Evolutionary conservation across 1,140 invertebrate species (phyloP), one percentile per base, ranked within the genome.

Genomic region (Kradibia gibbosae): DNA sequence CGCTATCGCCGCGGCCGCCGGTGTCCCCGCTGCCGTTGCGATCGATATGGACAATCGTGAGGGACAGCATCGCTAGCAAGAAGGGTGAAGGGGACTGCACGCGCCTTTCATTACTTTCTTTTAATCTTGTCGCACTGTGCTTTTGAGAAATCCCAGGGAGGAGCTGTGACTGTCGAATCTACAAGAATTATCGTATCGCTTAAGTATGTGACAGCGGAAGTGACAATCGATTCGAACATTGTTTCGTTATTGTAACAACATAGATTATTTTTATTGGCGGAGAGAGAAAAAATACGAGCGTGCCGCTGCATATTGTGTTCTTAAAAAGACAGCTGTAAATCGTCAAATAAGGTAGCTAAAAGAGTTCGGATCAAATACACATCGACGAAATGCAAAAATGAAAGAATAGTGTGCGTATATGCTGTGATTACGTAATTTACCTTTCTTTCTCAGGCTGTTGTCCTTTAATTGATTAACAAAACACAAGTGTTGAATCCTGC

Each of bases 31-130:
- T 77, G n/a, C 15, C 22, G 42, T 22, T 36, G 17, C 28, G 17
- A 76, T 45, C 34, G 70, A 39, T 42, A 60, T 73, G 67, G 78
- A 80, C 78, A 57, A 39, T 60, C 78, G 70, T 50, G 67, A 80
- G 55, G 39, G 22, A 72, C 70, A 60, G 25, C 45, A 39, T 17
- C 50, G 53, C 70, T 50, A 80, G 70, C 73, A 55, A 78, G 34
- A 20, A 70, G 20, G 50, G 17, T 15, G 22, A 65, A 22, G n/a
- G 36, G 25, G 75, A 71, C n/a, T n/a, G 11, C 60, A 67, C 62
- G 20, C 50, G 10, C 1, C 13, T 17, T 20, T 55, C 45, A 39
- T 36, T 10, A 53, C 36, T 55, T 31, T 55, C 5, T 17, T 74
- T n/a, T n/a, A 13, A 34, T 53, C 11, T 48, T 36, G 25, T 53